Evolutionary conservation across 2,113 vertebrate genomes (phyloP).

Genomic region (Python bivittatus): DNA sequence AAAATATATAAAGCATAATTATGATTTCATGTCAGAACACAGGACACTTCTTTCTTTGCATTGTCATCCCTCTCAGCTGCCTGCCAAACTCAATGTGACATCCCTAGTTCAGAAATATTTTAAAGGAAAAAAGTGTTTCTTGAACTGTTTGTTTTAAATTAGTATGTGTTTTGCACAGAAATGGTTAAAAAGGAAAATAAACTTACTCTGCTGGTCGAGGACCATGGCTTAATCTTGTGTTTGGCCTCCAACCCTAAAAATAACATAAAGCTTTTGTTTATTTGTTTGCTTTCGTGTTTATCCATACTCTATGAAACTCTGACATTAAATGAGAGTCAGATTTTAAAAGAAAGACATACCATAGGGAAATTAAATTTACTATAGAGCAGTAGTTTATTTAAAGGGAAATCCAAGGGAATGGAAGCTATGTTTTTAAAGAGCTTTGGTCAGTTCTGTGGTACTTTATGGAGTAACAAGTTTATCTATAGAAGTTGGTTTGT

Average conservation of each 20-base stretch:
- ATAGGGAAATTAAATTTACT: no score
- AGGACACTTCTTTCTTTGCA: not conserved
- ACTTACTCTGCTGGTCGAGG: constrained; percentile 73
- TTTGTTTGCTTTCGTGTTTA: not conserved
- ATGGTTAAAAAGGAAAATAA: not conserved
- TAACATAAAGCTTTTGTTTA: not conserved
- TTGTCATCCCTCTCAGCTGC: not conserved
- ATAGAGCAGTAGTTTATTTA: not conserved
- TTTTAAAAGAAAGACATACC: no score
- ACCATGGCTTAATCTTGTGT: constrained; percentile 42
- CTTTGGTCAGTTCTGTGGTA: not conserved
- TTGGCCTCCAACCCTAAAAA: constrained; percentile 62
- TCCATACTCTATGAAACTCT: not conserved
- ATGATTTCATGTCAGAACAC: not conserved
- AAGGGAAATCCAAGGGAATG: not conserved
- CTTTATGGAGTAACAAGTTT: not conserved
- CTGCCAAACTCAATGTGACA: not conserved
- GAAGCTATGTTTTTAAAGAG: not conserved
- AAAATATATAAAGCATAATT: not conserved
- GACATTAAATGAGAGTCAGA: not conserved
- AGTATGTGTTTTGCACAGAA: not conserved
- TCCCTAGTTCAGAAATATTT: not conserved
- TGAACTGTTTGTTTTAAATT: not conserved
- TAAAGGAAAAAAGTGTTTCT: not conserved
- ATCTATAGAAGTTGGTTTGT: not conserved